Conservation (phyloP, 2,113 vertebrate species). For the Felis chaus region DNA sequence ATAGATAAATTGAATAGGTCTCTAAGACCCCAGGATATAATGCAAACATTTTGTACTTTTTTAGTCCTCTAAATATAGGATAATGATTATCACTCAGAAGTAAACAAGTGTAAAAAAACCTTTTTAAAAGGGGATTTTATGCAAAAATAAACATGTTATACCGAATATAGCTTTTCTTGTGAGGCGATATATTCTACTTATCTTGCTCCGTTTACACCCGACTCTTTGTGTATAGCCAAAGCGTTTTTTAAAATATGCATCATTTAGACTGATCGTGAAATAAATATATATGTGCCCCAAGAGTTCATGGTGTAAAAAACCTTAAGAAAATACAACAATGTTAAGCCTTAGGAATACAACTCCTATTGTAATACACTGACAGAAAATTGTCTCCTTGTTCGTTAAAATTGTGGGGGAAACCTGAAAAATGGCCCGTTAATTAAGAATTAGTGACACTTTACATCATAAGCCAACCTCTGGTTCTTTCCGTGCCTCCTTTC, state of each 20-base stretch:
- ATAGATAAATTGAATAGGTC: constrained; percentile 95
- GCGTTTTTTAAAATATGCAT: constrained; percentile 39
- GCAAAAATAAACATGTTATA: constrained; percentile 48
- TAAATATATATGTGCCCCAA: background rate
- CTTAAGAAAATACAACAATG: background rate
- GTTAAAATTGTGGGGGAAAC: background rate
- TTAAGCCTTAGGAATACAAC: constrained; percentile 20
- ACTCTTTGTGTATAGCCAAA: constrained; percentile 23
- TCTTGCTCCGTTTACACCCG: constrained; percentile 22
- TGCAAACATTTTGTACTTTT: constrained; percentile 92
- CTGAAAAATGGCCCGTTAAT: constrained; percentile 6
- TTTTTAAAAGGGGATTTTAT: constrained; percentile 62
- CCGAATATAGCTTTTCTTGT: constrained; percentile 16
- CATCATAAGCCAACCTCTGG: background rate
- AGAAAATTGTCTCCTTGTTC: background rate
- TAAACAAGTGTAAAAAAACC: constrained; percentile 84
- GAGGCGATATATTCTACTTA: background rate
- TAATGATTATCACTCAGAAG: constrained; percentile 90
- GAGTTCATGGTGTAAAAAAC: background rate
- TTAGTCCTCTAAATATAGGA: constrained; percentile 91
- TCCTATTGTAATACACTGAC: background rate
- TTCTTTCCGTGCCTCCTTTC: constrained; percentile 44
- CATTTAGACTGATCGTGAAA: constrained; percentile 21
- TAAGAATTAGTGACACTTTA: constrained; percentile 38
- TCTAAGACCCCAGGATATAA: constrained; percentile 88